Conservation (phyloP, 2,888 invertebrate genomes). For the Ditylenchus weischeri region DNA sequence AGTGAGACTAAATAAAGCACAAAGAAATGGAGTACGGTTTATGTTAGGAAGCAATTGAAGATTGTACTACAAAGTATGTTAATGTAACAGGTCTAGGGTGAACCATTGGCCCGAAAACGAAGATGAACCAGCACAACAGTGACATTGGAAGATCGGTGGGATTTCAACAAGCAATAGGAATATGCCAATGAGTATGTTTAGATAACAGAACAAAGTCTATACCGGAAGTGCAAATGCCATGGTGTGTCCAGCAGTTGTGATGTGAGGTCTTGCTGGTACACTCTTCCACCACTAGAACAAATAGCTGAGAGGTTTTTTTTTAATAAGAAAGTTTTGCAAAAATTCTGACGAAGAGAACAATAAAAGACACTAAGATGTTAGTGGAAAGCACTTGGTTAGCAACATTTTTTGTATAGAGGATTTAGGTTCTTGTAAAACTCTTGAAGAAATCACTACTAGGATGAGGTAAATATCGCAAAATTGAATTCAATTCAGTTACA, state of each 20-base stretch:
- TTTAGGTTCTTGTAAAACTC: constrained; percentile 71
- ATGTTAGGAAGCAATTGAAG: no score
- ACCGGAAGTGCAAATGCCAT: constrained; percentile 76
- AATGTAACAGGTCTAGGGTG: constrained; percentile 8
- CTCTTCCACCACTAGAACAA: constrained; percentile 67
- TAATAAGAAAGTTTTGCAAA: neutral
- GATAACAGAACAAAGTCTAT: constrained; percentile 67
- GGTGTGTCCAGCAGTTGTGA: constrained; percentile 73
- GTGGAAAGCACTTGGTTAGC: constrained; percentile 7
- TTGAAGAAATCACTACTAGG: constrained; percentile 74
- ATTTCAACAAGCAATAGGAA: neutral
- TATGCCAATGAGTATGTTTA: neutral
- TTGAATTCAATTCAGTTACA: no score
- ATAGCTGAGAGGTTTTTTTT: constrained; percentile 58
- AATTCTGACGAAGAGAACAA: no score
- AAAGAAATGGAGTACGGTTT: no score
- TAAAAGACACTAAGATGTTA: no score
- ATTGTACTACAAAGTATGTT: no score
- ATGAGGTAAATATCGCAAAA: constrained; percentile 67
- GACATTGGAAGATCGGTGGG: constrained; percentile 70
- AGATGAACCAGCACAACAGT: constrained; percentile 75
- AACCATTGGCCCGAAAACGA: constrained; percentile 27
- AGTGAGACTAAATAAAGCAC: no score
- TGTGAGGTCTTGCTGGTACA: constrained; percentile 69
- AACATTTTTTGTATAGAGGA: neutral